Evolutionary conservation across 2,113 vertebrate genomes (phyloP), one percentile per base, ranked within the genome.

Genomic region (Smithornis capensis): DNA sequence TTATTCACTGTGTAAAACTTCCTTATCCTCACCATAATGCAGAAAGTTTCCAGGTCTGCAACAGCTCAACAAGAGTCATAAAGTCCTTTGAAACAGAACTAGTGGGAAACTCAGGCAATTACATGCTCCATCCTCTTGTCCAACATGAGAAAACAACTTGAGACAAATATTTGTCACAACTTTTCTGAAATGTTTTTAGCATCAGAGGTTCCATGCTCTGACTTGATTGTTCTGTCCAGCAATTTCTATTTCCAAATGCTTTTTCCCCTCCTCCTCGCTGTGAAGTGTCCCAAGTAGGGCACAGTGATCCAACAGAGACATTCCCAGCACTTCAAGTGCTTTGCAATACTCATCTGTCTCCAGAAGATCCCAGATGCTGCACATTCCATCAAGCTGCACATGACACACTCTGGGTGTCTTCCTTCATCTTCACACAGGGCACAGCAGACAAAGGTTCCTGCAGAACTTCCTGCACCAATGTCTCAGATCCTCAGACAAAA

Each of bases 311-410:
- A 35, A 17, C 10, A 62, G 38, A 83, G 35, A 40, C 22, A 31
- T 57, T 16, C 42, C 29, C 45, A 63, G 21, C 11, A 33, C n/a
- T 80, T 14, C 3, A 38, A 45, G 23, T 35, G 31, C 57, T 53
- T 49, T 14, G 38, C 88, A 76, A 7, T 63, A 49, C 77, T 73
- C 52, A 8, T 87, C 33, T 35, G 9, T 69, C 19, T 73, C 65
- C 99, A 97, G 96, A 6, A 99, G 81, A 96, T 99, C 99, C 99
- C 99, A 99, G 91, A 99, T 97, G 97, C 99, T 98, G 95, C 99
- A 99, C 2, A 98, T 97, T 10, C 99, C 98, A 4, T 99, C 98
- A 0, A 97, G 97, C 99, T 98, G 96, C 98, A 98, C 1, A 98
- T 98, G 89, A 99, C 98, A 47, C 98, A 98, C 94, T 99, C 98